A percentile compares a stretch with the other conserved stretches of the same genome.
Evolutionary conservation across 2,797 vertebrate genomes (phyloP).

Genomic region (Nyctalus aviator): DNA sequence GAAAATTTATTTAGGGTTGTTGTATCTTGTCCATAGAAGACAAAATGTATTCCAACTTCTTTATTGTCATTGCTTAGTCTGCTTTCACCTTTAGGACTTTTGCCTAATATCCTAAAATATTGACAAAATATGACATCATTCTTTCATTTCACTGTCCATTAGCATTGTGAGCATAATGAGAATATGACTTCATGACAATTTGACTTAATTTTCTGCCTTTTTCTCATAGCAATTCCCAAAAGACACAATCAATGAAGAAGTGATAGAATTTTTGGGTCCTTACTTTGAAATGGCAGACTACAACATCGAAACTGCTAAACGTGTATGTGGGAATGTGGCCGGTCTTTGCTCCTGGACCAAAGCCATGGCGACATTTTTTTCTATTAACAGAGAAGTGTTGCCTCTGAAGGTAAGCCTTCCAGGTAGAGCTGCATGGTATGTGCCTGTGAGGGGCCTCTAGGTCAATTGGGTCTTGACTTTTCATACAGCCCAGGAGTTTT

Average conservation of each 20-base stretch:
- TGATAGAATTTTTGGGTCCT: slow-evolving; percentile 94
- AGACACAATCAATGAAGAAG: slow-evolving; percentile 96
- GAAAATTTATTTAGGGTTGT: not conserved
- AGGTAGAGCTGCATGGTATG: accelerated
- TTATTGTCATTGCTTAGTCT: not conserved
- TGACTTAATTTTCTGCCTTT: slow-evolving; percentile 1
- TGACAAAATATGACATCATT: not conserved
- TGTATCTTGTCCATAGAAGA: not conserved
- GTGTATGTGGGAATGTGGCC: slow-evolving; percentile 96
- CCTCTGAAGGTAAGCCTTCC: slow-evolving; percentile 94
- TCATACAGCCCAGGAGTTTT: not conserved
- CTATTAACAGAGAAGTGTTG: slow-evolving; percentile 98
- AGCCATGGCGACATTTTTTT: slow-evolving; percentile 97
- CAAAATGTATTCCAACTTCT: not conserved
- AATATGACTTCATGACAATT: not conserved
- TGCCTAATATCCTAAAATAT: not conserved
- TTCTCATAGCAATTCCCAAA: slow-evolving; percentile 95
- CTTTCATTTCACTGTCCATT: not conserved
- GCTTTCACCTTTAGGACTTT: not conserved
- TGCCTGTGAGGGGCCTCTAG: not conserved
- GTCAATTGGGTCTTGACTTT: not conserved
- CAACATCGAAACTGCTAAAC: slow-evolving; percentile 96
- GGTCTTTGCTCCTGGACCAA: slow-evolving; percentile 99
- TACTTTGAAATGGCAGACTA: slow-evolving; percentile 97
- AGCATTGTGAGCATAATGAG: not conserved